Base-by-base conservation (phyloP, 92 coral and sea anemone species). In the Umimayanthus chanpuru region DNA sequence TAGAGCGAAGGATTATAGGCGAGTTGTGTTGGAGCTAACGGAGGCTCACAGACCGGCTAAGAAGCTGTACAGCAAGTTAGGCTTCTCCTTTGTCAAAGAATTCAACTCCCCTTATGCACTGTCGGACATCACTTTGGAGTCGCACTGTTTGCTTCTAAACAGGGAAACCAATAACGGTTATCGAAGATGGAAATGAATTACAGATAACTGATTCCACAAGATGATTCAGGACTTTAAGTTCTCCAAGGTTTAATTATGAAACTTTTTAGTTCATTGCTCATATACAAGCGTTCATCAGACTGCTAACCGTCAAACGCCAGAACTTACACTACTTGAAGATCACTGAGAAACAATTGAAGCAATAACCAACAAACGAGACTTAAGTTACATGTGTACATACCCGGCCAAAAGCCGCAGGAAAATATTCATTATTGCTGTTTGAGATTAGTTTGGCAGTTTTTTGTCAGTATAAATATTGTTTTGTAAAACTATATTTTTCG, bases 21-120 rank as follows among this genome's bases (percentile, higher is more conserved):
- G 92, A n/a, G 88, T 94, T 20, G 80, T 88, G 28, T 88, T 94
- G 29, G 97, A 94, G 80, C 89, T 93, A 56, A 94, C 97, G 16
- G 97, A 94, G 70, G 94, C 94, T 10, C 97, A 94, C 74, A 53
- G 77, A 28, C 93, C 94, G 53, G 97, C 95, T 8, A 91, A 92
- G 77, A 83, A 92, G 21, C 93, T 94, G 14, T 94, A 94, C 88
- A 88, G 81, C 36, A 94, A 94, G 89, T 82, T 92, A 28, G 92
- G 94, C 14, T 94, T 94, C 80, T 55, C 85, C 23, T 80, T 92
- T 76, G 80, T 82, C 23, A 88, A 89, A 29, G 72, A 93, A 77
- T 81, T 92, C 21, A 81, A 55, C 10, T 82, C 87, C 25, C 94
- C 94, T 16, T 89, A 73, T 89, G 92, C 85, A 36, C 61, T 92